These are phyloP conservation scores for Molorchus minor DNA, from an alignment of 2,888 invertebrate species.

Conservation along the genomic window DNA sequence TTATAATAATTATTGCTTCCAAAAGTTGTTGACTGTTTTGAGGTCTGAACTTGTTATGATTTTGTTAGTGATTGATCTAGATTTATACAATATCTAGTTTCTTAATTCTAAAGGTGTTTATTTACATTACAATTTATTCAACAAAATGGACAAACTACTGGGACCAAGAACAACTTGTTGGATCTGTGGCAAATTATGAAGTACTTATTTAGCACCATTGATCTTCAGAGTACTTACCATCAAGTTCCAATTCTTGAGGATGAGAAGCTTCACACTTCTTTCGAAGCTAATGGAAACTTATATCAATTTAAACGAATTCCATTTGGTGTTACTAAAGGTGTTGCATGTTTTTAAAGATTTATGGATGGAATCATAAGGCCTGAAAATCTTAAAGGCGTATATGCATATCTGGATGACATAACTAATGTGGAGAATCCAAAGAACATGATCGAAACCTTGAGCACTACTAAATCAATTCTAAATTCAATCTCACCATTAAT, in stretches of 20 bases:
- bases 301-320: slow-evolving; percentile 12
- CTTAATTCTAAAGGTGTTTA: too few species aligned
- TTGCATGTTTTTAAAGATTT: slow-evolving; percentile 10
- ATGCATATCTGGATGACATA: slow-evolving; percentile 13
- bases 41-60: too few species aligned
- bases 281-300: slow-evolving; percentile 10
- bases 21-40: too few species aligned
- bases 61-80: too few species aligned
- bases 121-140: too few species aligned
- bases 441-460: slow-evolving; percentile 6
- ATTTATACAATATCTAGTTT: too few species aligned
- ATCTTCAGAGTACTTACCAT: too few species aligned
- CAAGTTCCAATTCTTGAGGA: neutral
- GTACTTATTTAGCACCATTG: slow-evolving; percentile 8
- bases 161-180: too few species aligned
- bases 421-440: slow-evolving; percentile 2
- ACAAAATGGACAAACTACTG: too few species aligned
- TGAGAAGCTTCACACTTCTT: slow-evolving; percentile 11
- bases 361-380: slow-evolving; percentile 9
- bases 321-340: slow-evolving; percentile 18
- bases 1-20: too few species aligned
- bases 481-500: slow-evolving; percentile 6
- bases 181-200: slow-evolving; percentile 9
- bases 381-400: slow-evolving; percentile 7
- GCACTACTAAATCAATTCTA: neutral